Base-by-base conservation (phyloP, 2,113 vertebrate species). In the Hydrolagus affinis region DNA sequence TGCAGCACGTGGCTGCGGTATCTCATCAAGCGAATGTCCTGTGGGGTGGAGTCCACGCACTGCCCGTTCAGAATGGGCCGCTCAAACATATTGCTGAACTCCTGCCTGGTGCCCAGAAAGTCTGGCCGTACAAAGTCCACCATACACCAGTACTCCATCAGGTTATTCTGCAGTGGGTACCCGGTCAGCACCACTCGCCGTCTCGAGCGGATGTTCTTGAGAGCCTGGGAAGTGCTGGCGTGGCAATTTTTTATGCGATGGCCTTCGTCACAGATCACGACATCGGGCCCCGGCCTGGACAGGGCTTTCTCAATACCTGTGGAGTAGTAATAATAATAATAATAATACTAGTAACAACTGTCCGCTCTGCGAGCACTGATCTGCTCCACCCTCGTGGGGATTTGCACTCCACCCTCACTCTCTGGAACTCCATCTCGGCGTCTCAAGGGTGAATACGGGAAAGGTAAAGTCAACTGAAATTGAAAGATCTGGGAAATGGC, bases 41-140 rank as follows among this genome's bases (percentile, higher is more conserved):
- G 97, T 2, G 98, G 97, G 0, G 98, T 99, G 91, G 97, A 98
- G 93, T 99, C 98, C 19, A 97, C 91, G 85, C 98, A 99, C 92
- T 99, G 98, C 57, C 98, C 98, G 0, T 99, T 99, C 87, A 99
- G 92, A 89, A 99, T 99, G 86, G 98, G 98, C 32, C 98, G 92
- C 89, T 99, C 98, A 86, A 99, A 99, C 98, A 99, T 98, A 93
- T 99, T 99, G 91, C 98, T 99, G 91, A 99, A 99, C 85, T 99
- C 98, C 91, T 99, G 98, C 68, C 98, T 92, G 0, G 97, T 98
- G 78, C 97, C 98, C 8, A 99, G 93, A 86, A 99, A 99, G 90
- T 99, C 97, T 0, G 98, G 98, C 70, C 98, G 92, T 11, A 99
- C 98, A 69, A 99, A 99, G 90, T 99, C 98, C 88, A 99, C 98